Conservation (phyloP, 2,113 vertebrate genomes). For the Pituophis catenifer region DNA sequence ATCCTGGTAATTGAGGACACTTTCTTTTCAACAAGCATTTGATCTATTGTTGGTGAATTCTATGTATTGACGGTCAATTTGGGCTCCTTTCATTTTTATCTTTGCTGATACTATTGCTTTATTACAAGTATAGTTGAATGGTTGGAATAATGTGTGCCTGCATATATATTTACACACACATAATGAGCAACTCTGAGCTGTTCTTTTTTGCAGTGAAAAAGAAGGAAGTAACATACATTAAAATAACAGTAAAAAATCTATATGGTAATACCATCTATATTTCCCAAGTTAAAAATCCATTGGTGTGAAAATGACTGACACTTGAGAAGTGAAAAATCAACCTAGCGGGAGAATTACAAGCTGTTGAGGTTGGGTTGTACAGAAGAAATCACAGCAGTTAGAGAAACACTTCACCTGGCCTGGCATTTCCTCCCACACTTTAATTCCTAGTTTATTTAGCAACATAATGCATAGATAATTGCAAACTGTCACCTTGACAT, state of each 20-base stretch:
- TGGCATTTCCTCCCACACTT: background rate
- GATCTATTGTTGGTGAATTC: background rate
- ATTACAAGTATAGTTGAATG: background rate
- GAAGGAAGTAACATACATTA: background rate
- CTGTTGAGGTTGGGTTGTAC: background rate
- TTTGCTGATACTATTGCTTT: background rate
- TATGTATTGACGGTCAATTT: background rate
- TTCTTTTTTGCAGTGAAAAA: background rate
- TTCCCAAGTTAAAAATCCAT: background rate
- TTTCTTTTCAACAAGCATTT: background rate
- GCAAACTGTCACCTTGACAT: slow-evolving; percentile 2
- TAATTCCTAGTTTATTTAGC: background rate
- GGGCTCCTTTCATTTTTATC: background rate
- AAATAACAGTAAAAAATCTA: background rate
- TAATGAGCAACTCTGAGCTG: background rate
- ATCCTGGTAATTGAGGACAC: too few relatives aligned
- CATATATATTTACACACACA: background rate
- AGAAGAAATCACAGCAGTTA: background rate
- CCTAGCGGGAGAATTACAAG: background rate
- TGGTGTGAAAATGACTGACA: background rate
- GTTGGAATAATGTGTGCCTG: background rate
- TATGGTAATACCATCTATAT: background rate
- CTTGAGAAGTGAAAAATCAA: background rate
- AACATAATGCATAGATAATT: background rate
- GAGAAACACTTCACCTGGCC: background rate